Evolutionary conservation across 2,888 invertebrate species (phyloP).

Genomic region (Cataglyphis albicans): DNA sequence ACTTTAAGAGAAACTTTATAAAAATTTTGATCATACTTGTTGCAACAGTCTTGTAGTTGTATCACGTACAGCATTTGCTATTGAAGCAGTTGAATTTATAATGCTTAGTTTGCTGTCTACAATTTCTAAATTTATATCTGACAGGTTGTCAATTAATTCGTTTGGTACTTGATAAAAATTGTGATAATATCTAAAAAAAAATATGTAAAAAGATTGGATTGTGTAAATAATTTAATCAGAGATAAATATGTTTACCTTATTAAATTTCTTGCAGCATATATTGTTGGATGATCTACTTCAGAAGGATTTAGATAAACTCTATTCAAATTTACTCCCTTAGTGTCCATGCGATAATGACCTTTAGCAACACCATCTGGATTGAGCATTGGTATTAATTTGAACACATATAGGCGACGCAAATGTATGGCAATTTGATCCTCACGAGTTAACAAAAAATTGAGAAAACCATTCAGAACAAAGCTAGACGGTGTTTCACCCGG

Average conservation of each 20-base stretch:
- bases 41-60: constrained; percentile 80
- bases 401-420: constrained; percentile 92
- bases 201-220: constrained; percentile 18
- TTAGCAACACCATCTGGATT: constrained; percentile 96
- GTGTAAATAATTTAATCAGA: constrained; percentile 20
- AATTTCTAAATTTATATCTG: constrained; percentile 69
- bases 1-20: background rate
- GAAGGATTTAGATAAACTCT: constrained; percentile 94
- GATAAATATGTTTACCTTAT: constrained; percentile 87
- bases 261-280: constrained; percentile 93
- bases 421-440: constrained; percentile 92
- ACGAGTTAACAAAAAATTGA: constrained; percentile 91
- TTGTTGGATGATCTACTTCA: constrained; percentile 91
- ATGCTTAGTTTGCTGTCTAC: constrained; percentile 58
- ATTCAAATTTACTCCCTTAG: constrained; percentile 95
- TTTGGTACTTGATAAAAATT: constrained; percentile 89
- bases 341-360: constrained; percentile 95
- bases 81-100: constrained; percentile 63
- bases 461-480: constrained; percentile 95
- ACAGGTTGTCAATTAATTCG: constrained; percentile 72
- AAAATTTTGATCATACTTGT: constrained; percentile 74
- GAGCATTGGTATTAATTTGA: constrained; percentile 95
- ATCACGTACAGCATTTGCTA: constrained; percentile 76
- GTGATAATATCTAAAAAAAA: constrained; percentile 89
- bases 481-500: constrained; percentile 97